Conservation (phyloP, 2,888 invertebrate species). For the Drosophila histrio region DNA sequence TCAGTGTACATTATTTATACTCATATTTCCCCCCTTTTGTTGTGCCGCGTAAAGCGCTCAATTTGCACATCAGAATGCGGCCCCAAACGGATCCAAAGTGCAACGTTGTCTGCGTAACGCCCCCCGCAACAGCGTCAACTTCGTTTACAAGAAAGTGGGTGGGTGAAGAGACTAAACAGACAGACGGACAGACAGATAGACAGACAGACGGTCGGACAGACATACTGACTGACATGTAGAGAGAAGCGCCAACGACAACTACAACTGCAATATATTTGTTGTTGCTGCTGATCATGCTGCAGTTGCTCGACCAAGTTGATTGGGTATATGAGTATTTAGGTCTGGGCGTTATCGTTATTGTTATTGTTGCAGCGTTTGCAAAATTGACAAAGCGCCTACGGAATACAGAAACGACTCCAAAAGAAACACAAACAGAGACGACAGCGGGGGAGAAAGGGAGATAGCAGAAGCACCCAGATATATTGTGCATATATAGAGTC, state of each 20-base stretch:
- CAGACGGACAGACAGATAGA: constrained; percentile 11
- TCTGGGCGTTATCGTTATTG: constrained; percentile 58
- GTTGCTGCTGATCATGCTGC: constrained; percentile 25
- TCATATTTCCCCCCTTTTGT: constrained; percentile 3
- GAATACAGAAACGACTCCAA: constrained; percentile 40
- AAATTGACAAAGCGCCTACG: constrained; percentile 37
- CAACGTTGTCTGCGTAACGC: constrained; percentile 48
- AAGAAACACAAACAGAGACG: not conserved
- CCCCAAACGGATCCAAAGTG: constrained; percentile 66
- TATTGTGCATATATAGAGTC: not conserved
- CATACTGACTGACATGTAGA: constrained; percentile 4
- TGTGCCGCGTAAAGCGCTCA: constrained; percentile 8
- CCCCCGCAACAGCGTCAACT: constrained; percentile 39
- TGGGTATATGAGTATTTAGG: constrained; percentile 57
- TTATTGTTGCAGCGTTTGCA: constrained; percentile 52
- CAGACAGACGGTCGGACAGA: not conserved
- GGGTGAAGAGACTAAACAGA: constrained; percentile 27
- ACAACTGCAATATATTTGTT: constrained; percentile 13
- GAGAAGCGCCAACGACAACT: constrained; percentile 31
- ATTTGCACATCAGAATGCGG: constrained; percentile 35
- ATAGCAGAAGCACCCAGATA: not conserved
- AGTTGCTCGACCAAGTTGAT: constrained; percentile 34
- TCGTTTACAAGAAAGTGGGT: constrained; percentile 37
- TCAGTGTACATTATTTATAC: constrained; percentile 32
- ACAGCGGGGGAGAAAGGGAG: not conserved